These are phyloP conservation scores for Halichoeres trimaculatus DNA, from an alignment of 2,113 vertebrate genomes.

Conservation along the genomic window DNA sequence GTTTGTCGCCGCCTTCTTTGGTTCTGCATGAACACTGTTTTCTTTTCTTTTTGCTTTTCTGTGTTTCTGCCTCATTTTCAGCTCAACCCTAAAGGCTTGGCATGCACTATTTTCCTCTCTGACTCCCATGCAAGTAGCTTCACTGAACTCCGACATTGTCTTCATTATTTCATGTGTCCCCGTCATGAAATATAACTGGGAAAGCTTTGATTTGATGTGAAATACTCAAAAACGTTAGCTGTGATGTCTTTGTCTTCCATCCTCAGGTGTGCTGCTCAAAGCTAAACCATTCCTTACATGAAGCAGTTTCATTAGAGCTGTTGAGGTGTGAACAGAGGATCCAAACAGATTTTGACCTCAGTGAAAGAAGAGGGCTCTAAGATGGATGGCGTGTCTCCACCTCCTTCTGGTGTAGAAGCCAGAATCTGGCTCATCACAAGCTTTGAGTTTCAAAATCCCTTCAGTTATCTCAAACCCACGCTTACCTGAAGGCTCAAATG, in stretches of 20 bases:
- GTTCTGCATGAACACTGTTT: slow-evolving; percentile 41
- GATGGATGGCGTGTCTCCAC: too few species aligned
- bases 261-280: neutral
- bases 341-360: too few species aligned
- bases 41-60: slow-evolving; percentile 37
- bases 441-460: too few species aligned
- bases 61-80: slow-evolving; percentile 56
- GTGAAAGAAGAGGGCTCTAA: too few species aligned
- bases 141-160: slow-evolving; percentile 46
- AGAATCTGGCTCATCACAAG: too few species aligned
- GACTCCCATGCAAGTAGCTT: slow-evolving; percentile 82
- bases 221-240: neutral
- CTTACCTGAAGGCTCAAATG: too few species aligned
- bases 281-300: too few species aligned
- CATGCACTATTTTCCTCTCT: slow-evolving; percentile 83
- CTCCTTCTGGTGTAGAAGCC: too few species aligned
- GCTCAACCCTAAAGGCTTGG: slow-evolving; percentile 79
- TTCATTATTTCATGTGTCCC: slow-evolving; percentile 17
- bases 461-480: too few species aligned
- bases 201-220: slow-evolving; percentile 14
- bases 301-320: too few species aligned
- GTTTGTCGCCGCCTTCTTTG: slow-evolving; percentile 33
- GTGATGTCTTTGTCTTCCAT: neutral
- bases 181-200: slow-evolving; percentile 84
- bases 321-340: too few species aligned